Base-by-base conservation (phyloP, 2,888 invertebrate genomes). In the Pogonocherus hispidulus region DNA sequence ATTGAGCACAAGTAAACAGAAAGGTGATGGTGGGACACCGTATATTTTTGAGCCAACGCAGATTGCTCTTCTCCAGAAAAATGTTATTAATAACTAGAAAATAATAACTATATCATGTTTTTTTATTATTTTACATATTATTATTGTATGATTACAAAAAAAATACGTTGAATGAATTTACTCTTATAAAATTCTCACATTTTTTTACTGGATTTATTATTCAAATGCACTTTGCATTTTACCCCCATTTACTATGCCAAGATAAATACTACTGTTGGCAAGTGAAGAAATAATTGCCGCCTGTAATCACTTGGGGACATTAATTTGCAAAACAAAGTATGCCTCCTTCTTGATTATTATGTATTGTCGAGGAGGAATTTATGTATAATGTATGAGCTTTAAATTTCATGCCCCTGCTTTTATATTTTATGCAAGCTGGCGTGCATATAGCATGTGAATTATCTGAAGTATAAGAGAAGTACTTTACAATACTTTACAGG, bases 311-410 rank as follows among this genome's bases (percentile, higher is more conserved):
- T 41, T 20, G 37, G 22, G 16, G n/a, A 41, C 55, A 20, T 19
- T 37, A 55, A 55, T 55, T 55, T 55, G 55, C 52, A 49, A 55
- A 63, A 46, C 37, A 64, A 55, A 54, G 62, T 69, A 62, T 59
- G 60, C 44, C 49, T 35, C 57, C 65, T 60, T 55, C 55, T 63
- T 59, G 68, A 71, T 68, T 68, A 66, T 66, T 54, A 56, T 46
- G 62, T 62, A 44, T 52, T 66, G 66, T 68, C 68, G 59, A 66
- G 68, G 47, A 59, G 63, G 66, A 47, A 66, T 66, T 68, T 66
- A 68, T 68, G 71, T 68, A 66, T 71, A 71, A 71, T 71, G 71
- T 27, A 71, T 71, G 60, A 57, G 68, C 66, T 71, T 63, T 57
- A 59, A 68, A 66, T 60, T 69, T 69, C 32, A 56, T 60, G 55